Base-by-base conservation (phyloP, 2,888 invertebrate genomes). In the Noctua janthe region DNA sequence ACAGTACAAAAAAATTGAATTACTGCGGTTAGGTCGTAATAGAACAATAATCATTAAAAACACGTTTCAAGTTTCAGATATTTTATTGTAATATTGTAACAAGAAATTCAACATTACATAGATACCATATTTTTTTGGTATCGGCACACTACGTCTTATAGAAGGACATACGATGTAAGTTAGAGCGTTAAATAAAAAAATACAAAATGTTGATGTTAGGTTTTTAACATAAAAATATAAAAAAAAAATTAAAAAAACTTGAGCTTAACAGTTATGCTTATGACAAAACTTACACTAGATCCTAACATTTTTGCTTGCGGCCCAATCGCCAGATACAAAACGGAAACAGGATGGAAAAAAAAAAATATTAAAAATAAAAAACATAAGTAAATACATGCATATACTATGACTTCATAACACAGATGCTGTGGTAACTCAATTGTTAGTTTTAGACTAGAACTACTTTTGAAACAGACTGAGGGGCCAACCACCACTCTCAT, bases 391-490 rank as follows among this genome's bases (percentile, higher is more conserved):
- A 81, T 66, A 81, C 47, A 78, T 76, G 66, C 56, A 80, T 83
- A 85, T 78, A 80, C 76, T 83, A 82, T 83, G 78, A 84, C 81
- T 81, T 76, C 67, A 47, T 86, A 86, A 87, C 86, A 84, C 74
- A 78, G 78, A 82, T 74, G 84, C 67, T 85, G 74, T 76, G 88
- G 91, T 90, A 91, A 90, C 89, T 88, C 81, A 81, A 85, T 86
- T 83, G 81, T 88, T 76, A 85, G 80, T 87, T 84, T 81, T 83
- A 85, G 90, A 91, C 91, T 90, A 91, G 89, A 51, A 80, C 86
- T 84, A 87, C 77, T 89, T 76, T 79, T 76, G 74, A 78, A 74
- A 83, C 75, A 79, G 84, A 83, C 85, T 84, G 10, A 43, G 7
- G 47, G 47, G n/a, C n/a, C 8, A n/a, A 47, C n/a, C 7, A 43